Evolutionary conservation across 2,797 vertebrate genomes (phyloP), one percentile per base, ranked within the genome.

Genomic region (Enteromius fasciolatus): DNA sequence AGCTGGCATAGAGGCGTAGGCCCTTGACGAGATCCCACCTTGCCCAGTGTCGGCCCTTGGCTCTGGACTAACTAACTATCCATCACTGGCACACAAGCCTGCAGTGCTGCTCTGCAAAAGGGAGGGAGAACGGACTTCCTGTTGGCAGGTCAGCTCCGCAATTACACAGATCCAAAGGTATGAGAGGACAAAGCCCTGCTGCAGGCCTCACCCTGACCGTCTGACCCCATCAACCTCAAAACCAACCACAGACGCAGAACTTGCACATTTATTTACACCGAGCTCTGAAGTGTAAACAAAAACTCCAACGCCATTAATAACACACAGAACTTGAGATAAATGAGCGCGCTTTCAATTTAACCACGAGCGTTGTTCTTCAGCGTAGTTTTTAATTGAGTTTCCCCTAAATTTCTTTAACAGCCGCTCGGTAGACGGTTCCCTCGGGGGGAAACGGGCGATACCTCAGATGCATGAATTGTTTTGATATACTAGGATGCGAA

Each of bases 1-100:
- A 79, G 81, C 57, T 76, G 73, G 73, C 68, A 59, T 77, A 69
- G 67, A 76, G 82, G 88, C 61, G 52, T 15, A 82, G 82, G 79
- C 83, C 78, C 78, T 78, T 85, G 85, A 85, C 72, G 78, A 85
- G 83, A 80, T 84, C 81, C 81, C 50, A 75, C 80, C 80, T 57
- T 81, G 79, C 76, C 82, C 83, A 80, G 79, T 63, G 69, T 81
- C 67, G 77, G 80, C 82, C 86, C 80, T 82, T 87, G 85, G 87
- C 87, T 85, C 86, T 86, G 85, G 87, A 85, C 86, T 86, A 87
- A 85, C 89, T 90, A 90, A 85, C 90, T 88, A 91, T 93, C 90
- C 88, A 93, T 93, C 92, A 94, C 84, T 70, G 48, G 86, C 83
- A 80, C 39, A 54, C 82, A 78, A 83, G 89, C 90, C 87, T 90